These are phyloP conservation scores for Erpetoichthys calabaricus DNA, from an alignment of 2,797 vertebrate genomes.

Conservation along the genomic window DNA sequence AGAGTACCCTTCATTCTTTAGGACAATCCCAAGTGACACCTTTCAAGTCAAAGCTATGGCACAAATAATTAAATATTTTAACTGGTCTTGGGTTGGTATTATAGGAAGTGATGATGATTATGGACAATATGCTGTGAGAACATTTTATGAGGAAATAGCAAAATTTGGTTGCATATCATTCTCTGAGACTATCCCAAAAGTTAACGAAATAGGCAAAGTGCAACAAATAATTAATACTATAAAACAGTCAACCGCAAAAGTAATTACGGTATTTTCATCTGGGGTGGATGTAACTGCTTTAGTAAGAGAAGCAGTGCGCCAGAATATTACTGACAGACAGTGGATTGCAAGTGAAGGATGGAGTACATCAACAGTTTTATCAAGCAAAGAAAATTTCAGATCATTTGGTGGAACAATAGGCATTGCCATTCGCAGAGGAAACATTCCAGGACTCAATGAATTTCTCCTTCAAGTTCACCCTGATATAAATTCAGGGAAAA, in stretches of 20 bases:
- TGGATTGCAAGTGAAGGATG: conserved; percentile 38
- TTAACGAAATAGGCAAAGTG: conserved; percentile 19
- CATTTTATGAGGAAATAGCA: conserved; percentile 23
- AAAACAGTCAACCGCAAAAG: conserved; percentile 22
- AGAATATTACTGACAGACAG: conserved; percentile 30
- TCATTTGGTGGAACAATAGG: conserved; percentile 30
- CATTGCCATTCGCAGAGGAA: conserved; percentile 28
- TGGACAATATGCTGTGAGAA: conserved; percentile 25
- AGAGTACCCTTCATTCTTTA: conserved; percentile 30
- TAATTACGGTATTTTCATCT: conserved; percentile 29
- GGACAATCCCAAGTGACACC: conserved; percentile 30
- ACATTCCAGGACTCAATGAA: conserved; percentile 23
- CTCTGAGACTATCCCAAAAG: conserved; percentile 25
- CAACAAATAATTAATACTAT: conserved; percentile 25
- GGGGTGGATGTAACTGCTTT: conserved; percentile 31
- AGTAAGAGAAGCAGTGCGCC: conserved; percentile 24
- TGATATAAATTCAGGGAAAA: conserved; percentile 21
- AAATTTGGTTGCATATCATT: conserved; percentile 29
- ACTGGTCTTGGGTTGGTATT: conserved; percentile 34
- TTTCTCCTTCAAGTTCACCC: conserved; percentile 26
- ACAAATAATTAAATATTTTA: conserved; percentile 22
- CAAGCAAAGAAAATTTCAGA: conserved; percentile 20
- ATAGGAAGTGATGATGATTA: conserved; percentile 27
- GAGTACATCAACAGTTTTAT: conserved; percentile 31
- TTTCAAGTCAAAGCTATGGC: conserved; percentile 28